Percentiles rank a stretch among this genome's conserved stretches.
Conservation (phyloP, 2,113 vertebrate genomes). For the Poicephalus gulielmi region DNA sequence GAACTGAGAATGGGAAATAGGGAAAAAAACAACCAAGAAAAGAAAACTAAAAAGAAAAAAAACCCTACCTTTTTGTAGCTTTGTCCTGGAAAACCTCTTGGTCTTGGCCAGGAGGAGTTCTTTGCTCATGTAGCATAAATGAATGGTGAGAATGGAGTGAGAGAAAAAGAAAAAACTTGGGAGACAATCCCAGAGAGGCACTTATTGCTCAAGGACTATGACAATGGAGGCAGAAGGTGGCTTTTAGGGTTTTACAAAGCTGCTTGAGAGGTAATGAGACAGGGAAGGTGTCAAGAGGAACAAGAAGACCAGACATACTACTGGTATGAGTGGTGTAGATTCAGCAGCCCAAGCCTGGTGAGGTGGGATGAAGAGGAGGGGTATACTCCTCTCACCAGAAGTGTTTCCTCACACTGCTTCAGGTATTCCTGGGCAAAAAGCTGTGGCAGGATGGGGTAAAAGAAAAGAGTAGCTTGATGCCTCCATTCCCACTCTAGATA, state of each 20-base stretch:
- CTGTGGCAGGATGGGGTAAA: background rate
- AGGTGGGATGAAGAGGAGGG: background rate
- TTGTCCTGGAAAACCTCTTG: background rate
- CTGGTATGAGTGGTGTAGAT: background rate
- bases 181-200: accelerated
- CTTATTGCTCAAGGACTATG: background rate
- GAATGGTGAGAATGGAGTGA: background rate
- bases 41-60: background rate
- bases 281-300: background rate
- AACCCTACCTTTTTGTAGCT: accelerated
- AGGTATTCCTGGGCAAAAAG: background rate
- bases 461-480: background rate
- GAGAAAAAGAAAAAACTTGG: background rate
- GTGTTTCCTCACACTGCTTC: background rate
- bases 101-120: background rate
- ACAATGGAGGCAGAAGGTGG: background rate
- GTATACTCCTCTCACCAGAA: background rate
- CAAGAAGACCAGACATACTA: background rate
- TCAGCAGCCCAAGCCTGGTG: background rate
- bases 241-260: background rate
- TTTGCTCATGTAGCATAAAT: background rate
- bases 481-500: background rate
- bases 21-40: too few relatives aligned
- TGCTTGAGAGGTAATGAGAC: background rate
- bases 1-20: background rate